phyloP scores from a whole-genome alignment of 1,140 invertebrate genomes.

The Leptinotarsa defecta region DNA sequence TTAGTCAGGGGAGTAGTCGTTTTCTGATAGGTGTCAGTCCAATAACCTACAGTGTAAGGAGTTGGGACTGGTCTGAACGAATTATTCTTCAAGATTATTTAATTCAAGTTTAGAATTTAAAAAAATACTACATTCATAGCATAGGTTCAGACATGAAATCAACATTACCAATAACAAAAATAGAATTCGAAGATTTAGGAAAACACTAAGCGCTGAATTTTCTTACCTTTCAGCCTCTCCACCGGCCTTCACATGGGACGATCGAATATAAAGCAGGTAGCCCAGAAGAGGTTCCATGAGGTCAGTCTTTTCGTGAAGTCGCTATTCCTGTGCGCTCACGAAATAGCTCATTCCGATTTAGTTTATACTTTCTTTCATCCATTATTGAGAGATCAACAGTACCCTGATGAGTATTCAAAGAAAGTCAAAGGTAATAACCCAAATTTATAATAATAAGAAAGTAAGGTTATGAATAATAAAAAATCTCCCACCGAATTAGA shows the following conservation, averaged over 20 bases:
- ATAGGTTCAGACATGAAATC: too few species aligned
- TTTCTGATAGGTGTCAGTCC: too few species aligned
- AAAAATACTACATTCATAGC: too few species aligned
- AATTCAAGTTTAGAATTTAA: too few species aligned
- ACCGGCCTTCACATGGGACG: slow-evolving; percentile 83
- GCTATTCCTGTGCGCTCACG: slow-evolving; percentile 84
- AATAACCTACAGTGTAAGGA: too few species aligned
- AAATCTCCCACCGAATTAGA: too few species aligned
- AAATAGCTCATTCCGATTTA: slow-evolving; percentile 93
- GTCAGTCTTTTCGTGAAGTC: slow-evolving; percentile 86
- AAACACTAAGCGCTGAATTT: background rate
- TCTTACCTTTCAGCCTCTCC: slow-evolving; percentile 64
- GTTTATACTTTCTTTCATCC: slow-evolving; percentile 99
- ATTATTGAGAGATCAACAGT: slow-evolving; percentile 86
- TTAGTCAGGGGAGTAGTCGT: too few species aligned
- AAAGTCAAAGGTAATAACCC: slow-evolving; percentile 66
- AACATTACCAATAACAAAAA: background rate
- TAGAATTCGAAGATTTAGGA: background rate
- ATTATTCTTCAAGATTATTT: accelerated
- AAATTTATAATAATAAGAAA: too few species aligned
- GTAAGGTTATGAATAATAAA: too few species aligned
- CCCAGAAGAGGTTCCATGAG: slow-evolving; percentile 84
- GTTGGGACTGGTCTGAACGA: too few species aligned
- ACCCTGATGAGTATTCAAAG: slow-evolving; percentile 68
- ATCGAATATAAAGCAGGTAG: slow-evolving; percentile 92